phyloP scores from a whole-genome alignment of 2,113 vertebrate genomes.

The Oryzias curvinotus region DNA sequence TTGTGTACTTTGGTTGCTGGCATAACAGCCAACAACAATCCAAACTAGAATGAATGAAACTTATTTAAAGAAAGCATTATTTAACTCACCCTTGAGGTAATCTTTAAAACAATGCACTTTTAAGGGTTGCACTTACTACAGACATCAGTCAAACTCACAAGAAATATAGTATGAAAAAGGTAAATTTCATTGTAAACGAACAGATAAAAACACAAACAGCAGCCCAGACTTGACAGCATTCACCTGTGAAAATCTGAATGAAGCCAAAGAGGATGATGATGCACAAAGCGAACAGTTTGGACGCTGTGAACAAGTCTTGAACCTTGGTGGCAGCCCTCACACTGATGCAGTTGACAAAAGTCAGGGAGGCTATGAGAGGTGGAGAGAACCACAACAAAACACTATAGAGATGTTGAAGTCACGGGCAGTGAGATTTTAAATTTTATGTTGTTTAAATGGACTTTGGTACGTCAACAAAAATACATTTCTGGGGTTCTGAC shows the following conservation, averaged over 20 bases:
- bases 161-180: too few species aligned
- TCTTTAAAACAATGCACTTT: too few species aligned
- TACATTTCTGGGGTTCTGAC: neutral
- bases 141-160: neutral
- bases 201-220: neutral
- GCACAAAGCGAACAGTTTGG: slow-evolving; percentile 71
- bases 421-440: too few species aligned
- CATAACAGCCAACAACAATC: neutral
- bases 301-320: slow-evolving; percentile 76
- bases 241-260: slow-evolving; percentile 75
- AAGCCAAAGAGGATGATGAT: slow-evolving; percentile 79
- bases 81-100: too few species aligned
- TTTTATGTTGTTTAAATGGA: too few species aligned
- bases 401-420: neutral
- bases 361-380: slow-evolving; percentile 61
- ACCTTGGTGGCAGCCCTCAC: slow-evolving; percentile 77
- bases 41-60: neutral
- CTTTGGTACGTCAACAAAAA: neutral
- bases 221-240: slow-evolving; percentile 1
- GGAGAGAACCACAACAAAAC: neutral
- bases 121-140: too few species aligned
- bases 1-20: neutral
- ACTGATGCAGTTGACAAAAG: slow-evolving; percentile 79
- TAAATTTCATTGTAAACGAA: neutral
- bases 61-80: too few species aligned